These are phyloP conservation scores for Volucella inflata DNA, from an alignment of 2,888 invertebrate species.

Conservation along the genomic window DNA sequence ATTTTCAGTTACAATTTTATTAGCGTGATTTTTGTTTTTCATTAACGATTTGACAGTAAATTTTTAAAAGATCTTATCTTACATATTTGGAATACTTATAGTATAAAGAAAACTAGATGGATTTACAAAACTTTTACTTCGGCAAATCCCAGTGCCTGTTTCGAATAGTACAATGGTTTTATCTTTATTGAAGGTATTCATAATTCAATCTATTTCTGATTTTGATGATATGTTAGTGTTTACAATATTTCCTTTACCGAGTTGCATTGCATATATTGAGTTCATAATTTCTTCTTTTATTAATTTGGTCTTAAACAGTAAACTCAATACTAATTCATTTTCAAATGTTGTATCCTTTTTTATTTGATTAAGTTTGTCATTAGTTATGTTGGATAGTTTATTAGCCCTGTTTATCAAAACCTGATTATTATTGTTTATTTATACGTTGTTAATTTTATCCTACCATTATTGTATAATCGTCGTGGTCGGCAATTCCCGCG, in stretches of 20 bases:
- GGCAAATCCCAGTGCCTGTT: conserved; percentile 57
- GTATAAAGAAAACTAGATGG: conserved; percentile 33
- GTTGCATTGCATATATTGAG: conserved; percentile 34
- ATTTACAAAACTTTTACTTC: conserved; percentile 57
- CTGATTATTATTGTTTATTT: conserved; percentile 5
- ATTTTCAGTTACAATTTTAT: conserved; percentile 21
- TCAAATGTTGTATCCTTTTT: conserved; percentile 18
- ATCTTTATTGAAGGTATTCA: conserved; percentile 39
- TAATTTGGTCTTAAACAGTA: conserved; percentile 29
- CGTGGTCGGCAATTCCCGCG: conserved; percentile 2
- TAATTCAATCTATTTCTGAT: conserved; percentile 30
- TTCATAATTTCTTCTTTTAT: conserved; percentile 48
- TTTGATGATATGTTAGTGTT: conserved; percentile 40
- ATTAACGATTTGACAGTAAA: conserved; percentile 40
- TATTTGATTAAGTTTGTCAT: not conserved
- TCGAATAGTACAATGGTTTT: conserved; percentile 41
- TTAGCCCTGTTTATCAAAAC: conserved; percentile 8
- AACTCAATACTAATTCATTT: no score
- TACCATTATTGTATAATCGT: not conserved
- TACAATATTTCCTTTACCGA: conserved; percentile 33
- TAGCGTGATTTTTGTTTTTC: conserved; percentile 26
- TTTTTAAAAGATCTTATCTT: conserved; percentile 38
- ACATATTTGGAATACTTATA: conserved; percentile 39
- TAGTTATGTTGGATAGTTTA: not conserved
- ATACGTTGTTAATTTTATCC: not conserved